Base-by-base conservation (phyloP, 2,113 vertebrate genomes). In the Lathamus discolor region DNA sequence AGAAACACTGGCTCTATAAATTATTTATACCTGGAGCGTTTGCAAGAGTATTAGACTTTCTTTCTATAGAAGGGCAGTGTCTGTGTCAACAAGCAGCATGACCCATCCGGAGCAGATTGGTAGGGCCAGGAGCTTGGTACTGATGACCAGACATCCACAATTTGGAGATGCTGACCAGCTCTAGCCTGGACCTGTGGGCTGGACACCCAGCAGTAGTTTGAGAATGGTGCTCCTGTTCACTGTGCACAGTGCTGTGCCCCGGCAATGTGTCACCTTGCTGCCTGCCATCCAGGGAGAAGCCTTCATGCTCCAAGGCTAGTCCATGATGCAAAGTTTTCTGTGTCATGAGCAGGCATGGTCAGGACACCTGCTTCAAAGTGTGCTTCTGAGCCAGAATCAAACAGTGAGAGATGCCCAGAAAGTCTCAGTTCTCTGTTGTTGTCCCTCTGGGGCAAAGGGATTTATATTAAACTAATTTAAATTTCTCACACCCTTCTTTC, bases 401-500 rank as follows among this genome's bases (percentile, higher is more conserved):
- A 28, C 17, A 7, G 0, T 0, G 15, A 51, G 66, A 9, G 14
- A 41, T 1, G 12, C 44, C 24, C 1, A 0, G 11, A 31, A 52
- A 31, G 15, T 55, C 83, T 39, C 27, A 10, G 29, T 57, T 80
- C 85, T 28, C 19, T 81, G 28, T 59, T 57, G 55, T 57, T 57
- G 55, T 57, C 55, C 33, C 55, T 80, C 19, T 20, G 7, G 41
- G 52, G 49, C 29, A 39, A 49, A 67, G 41, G 24, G 52, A 46
- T 72, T 88, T 20, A 44, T 35, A 11, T 5, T 25, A 39, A 78
- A 67, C 41, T 67, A 25, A 73, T 35, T 29, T 63, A 31, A 77
- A 35, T 63, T 82, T 82, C 59, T 86, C 24, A 63, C 48, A 52
- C 25, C 11, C 29, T 78, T 86, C 16, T 48, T 72, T 86, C 61